These are phyloP conservation scores for Tortrix viridana DNA, from an alignment of 2,888 invertebrate species.

Conservation along the genomic window DNA sequence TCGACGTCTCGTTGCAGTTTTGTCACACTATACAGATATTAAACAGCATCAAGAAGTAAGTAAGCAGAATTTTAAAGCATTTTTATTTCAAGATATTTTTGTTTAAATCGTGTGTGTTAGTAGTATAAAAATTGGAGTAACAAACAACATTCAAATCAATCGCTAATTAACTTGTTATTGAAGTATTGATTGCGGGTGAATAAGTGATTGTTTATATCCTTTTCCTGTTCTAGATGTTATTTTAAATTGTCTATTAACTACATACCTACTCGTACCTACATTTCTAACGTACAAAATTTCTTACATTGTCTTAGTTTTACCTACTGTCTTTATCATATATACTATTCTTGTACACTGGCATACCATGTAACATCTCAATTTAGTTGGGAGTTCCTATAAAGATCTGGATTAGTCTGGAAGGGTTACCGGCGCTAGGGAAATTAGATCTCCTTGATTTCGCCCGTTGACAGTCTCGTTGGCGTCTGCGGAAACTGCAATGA, in stretches of 20 bases:
- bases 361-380: constrained; percentile 36
- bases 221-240: no score
- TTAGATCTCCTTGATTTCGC: constrained; percentile 24
- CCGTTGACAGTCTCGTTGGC: constrained; percentile 4
- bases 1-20: constrained; percentile 19
- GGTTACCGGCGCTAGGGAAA: constrained; percentile 20
- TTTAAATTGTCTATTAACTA: no score
- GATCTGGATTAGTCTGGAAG: constrained; percentile 29
- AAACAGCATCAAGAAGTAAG: not conserved
- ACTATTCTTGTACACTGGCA: constrained; percentile 12
- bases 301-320: not conserved
- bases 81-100: no score
- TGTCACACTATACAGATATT: not conserved
- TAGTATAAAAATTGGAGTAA: no score
- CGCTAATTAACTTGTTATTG: no score
- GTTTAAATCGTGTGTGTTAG: no score
- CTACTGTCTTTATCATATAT: constrained; percentile 1
- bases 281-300: no score
- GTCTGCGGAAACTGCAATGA: not conserved
- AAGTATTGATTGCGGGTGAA: no score
- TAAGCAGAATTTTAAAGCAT: not conserved
- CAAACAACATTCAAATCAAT: no score
- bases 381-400: constrained; percentile 29
- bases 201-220: no score
- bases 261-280: no score